Base-by-base conservation (phyloP, 1,140 invertebrate species). In the Calephelis virginiensis region DNA sequence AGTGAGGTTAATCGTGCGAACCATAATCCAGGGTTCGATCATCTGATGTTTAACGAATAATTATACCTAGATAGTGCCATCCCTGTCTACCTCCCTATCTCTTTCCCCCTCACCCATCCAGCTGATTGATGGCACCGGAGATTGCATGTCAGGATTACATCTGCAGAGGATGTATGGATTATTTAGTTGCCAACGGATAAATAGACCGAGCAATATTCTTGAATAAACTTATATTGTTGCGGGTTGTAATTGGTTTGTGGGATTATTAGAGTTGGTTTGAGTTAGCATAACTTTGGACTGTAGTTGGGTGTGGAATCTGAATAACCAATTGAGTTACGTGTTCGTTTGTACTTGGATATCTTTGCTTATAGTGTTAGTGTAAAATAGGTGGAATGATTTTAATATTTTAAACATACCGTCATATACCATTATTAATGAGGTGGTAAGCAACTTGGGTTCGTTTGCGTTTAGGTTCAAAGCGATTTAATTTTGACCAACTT, bases 111-210 rank as follows among this genome's bases (percentile, higher is more conserved):
- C 69, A 50, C 68, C 61, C 69, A 68, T 63, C 64, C 48, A 63
- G 69, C 78, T 89, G 83, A 87, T 87, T 89, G 83, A 89, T 89
- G 77, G 80, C 77, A 72, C 76, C 81, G 83, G 83, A 87, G 85
- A 87, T 87, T 89, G 83, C 83, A 86, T 83, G 86, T 86, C 86
- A 84, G 85, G 83, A 85, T 85, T 89, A 89, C 82, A 86, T 84
- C 81, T 85, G 78, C 76, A 76, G 73, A 80, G 81, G 81, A 85
- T 82, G 85, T 87, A 77, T 77, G 84, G 85, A 82, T 85, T 87
- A 89, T 84, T 83, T 86, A 84, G 80, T 83, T 81, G 74, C 73
- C 72, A 74, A 70, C 67, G 74, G 66, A 77, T 77, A 77, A 85
- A 83, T 83, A 78, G 76, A 78, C 73, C 68, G 60, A 73, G 73